Percentiles rank a stretch among this genome's conserved stretches.
Conservation (phyloP, 2,797 vertebrate species). For the Acomys russatus region DNA sequence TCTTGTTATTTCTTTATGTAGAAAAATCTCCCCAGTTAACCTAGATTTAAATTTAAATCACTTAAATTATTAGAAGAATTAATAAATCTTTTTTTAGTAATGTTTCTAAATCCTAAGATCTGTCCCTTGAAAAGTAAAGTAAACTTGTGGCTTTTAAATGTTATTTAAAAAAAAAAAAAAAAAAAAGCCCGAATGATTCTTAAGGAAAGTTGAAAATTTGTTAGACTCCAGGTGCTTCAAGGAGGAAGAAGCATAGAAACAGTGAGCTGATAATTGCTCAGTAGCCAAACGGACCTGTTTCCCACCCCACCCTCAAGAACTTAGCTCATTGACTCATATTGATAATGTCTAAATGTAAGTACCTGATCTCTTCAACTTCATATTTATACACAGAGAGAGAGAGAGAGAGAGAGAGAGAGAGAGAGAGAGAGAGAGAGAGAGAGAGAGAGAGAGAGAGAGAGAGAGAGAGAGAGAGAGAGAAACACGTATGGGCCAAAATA, state of each 20-base stretch:
- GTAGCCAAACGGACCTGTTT: not conserved
- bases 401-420: not conserved
- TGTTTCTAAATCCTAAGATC: slow-evolving; percentile 57
- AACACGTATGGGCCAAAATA: not conserved
- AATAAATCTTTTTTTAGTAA: slow-evolving; percentile 62
- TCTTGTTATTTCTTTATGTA: slow-evolving; percentile 69
- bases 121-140: slow-evolving; percentile 68
- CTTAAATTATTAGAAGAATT: slow-evolving; percentile 69
- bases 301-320: not conserved
- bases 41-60: slow-evolving; percentile 72
- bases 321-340: not conserved
- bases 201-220: slow-evolving; percentile 55
- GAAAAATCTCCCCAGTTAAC: slow-evolving; percentile 63
- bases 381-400: not conserved
- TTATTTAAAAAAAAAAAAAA: slow-evolving; percentile 53
- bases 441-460: too few species aligned
- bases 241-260: not conserved
- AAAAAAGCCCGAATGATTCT: slow-evolving; percentile 44
- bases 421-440: not conserved
- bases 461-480: not conserved
- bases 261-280: not conserved
- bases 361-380: slow-evolving; percentile 4
- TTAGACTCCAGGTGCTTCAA: not conserved
- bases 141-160: slow-evolving; percentile 48
- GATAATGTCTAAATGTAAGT: slow-evolving; percentile 42